A percentile compares a stretch with the other conserved stretches of the same genome.
These are phyloP conservation scores for Strix occidentalis DNA, from an alignment of 2,797 vertebrate species.

Conservation along the genomic window DNA sequence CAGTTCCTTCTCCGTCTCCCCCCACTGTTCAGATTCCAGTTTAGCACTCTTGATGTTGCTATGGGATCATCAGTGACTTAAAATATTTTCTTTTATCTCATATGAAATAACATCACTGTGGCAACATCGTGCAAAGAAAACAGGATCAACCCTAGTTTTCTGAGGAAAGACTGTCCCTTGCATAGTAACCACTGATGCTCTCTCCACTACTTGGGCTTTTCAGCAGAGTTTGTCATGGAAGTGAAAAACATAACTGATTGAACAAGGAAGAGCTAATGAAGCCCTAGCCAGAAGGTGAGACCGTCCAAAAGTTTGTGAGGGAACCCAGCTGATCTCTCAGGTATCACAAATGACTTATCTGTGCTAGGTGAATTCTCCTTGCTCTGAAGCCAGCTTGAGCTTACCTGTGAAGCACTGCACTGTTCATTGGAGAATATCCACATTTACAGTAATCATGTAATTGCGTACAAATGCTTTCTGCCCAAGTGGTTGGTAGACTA, in stretches of 20 bases:
- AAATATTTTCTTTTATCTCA: not conserved
- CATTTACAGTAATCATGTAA: not conserved
- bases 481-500: not conserved
- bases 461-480: not conserved
- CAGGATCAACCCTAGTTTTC: not conserved
- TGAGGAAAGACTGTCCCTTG: not conserved
- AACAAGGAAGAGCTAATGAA: not conserved
- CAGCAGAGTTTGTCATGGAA: not conserved
- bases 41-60: not conserved
- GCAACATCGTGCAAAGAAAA: not conserved
- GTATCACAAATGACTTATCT: not conserved
- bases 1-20: not conserved
- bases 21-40: not conserved
- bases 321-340: not conserved
- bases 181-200: not conserved
- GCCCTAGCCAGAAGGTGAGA: not conserved
- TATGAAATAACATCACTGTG: not conserved
- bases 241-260: not conserved
- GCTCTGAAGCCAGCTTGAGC: not conserved
- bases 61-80: not conserved
- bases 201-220: not conserved
- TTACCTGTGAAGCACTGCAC: not conserved
- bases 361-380: not conserved
- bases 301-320: not conserved
- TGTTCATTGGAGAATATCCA: not conserved